Evolutionary conservation across 23 tunicate genomes (phyloP), one percentile per base, ranked within the genome.

Genomic region (Ciona savignyi): DNA sequence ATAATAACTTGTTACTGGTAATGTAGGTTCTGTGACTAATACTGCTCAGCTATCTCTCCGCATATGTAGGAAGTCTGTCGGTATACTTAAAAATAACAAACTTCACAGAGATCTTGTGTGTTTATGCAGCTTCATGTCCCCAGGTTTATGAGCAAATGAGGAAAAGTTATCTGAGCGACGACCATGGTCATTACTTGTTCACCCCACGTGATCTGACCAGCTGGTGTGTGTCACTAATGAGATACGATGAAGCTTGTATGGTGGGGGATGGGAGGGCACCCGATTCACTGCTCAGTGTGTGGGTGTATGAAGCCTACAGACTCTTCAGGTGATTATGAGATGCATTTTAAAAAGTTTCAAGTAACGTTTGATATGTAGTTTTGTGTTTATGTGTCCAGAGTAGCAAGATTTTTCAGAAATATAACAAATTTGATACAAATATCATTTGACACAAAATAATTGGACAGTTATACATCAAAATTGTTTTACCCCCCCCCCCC

Each of bases 141-240:
- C 65, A 85, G 91, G 60, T 91, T 11, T 91, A 85, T 68, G 89
- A 89, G 63, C 80, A 89, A 78, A 89, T 89, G 0, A 68, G 96
- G 25, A 78, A 74, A 67, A 56, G 33, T 15, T 91, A 78, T 74
- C 31, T 81, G 32, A 82, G 82, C 4, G 97, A 91, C 77, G 86
- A 85, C 60, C 97, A 91, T 75, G 83, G 88, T 4, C 97, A 91
- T 35, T 91, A 91, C 65, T 70, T 91, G 0, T 91, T 91, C 33
- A 91, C 97, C 9, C 97, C 91, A 62, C 85, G 97, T 73, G 86
- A 91, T 62, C 70, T 91, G 4, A 81, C 97, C 51, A 79, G 60
- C 35, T 91, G 97, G 97, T 91, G 97, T 74, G 66, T 72, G 80
- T 71, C 86, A 2, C 33, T 91, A 72, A 77, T 91, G 3, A 77